Base-by-base conservation (phyloP, 2,797 vertebrate genomes). In the Oryzias dopingdopingensis region DNA sequence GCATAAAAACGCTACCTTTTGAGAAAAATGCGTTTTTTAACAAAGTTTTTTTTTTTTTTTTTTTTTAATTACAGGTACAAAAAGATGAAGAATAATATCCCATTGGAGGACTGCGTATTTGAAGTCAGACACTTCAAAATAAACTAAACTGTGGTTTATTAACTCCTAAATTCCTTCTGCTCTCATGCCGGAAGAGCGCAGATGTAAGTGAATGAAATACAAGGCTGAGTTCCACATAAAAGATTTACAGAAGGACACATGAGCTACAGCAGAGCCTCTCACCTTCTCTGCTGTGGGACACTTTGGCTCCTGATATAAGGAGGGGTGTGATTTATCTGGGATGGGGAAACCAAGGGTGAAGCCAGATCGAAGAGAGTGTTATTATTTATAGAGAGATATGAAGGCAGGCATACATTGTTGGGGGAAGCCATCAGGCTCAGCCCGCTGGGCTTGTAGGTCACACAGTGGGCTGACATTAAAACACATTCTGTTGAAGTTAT, bases 351-450 rank as follows among this genome's bases (percentile, higher is more conserved):
- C 75, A 82, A 80, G 80, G 77, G 68, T 77, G 46, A 65, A 70
- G 50, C 49, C 73, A 62, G 72, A 60, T 70, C 52, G 51, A 46
- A 58, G 26, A 29, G n/a, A 18, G 10, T 67, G 65, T 53, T 63
- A 76, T 83, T 81, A 83, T 81, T 85, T 80, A 78, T 82, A 70
- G 70, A 71, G 73, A 71, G 62, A 72, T 68, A 62, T 63, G 74
- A 69, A 56, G 57, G 52, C 54, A 67, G 62, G 53, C 61, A 62
- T 52, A 53, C 69, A 58, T 68, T 59, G 56, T 69, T 73, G 76
- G 26, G 46, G 67, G 66, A 60, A 67, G 62, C 58, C 62, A 59
- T 62, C 73, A 72, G 70, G 59, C 54, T 56, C 55, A 48, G 40
- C 42, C 51, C 24, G 32, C 51, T 37, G 32, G 32, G 32, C 32